Percentiles rank a stretch among this genome's conserved stretches.
Conservation (phyloP, 2,113 vertebrate genomes). For the Platysternon megacephalum region DNA sequence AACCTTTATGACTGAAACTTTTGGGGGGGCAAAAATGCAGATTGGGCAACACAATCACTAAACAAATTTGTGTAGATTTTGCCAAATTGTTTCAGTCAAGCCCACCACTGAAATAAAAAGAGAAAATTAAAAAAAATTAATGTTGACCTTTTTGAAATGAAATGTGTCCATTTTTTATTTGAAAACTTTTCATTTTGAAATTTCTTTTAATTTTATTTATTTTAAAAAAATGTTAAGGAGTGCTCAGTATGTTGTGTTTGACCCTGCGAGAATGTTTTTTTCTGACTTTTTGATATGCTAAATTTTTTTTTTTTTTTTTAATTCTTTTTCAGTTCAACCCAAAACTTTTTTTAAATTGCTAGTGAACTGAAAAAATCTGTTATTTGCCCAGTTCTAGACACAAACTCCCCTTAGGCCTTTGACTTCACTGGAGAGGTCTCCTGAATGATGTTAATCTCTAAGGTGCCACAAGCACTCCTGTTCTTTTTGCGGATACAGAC, state of each 20-base stretch:
- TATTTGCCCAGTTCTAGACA: neutral
- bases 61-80: neutral
- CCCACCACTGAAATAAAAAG: neutral
- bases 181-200: neutral
- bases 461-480: too few species aligned
- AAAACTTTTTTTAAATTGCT: too few species aligned
- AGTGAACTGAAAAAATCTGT: neutral
- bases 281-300: neutral
- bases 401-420: neutral
- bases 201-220: neutral
- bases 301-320: too few species aligned
- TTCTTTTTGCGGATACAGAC: too few species aligned
- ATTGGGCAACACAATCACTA: neutral
- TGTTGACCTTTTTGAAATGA: neutral
- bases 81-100: neutral
- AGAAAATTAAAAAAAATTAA: neutral
- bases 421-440: neutral
- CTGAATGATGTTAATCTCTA: neutral
- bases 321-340: neutral
- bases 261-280: neutral
- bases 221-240: neutral
- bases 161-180: neutral
- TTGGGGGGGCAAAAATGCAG: neutral
- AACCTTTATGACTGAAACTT: neutral
- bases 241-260: neutral